phyloP scores from a whole-genome alignment of 2,797 vertebrate species.

The Acanthopagrus latus region DNA sequence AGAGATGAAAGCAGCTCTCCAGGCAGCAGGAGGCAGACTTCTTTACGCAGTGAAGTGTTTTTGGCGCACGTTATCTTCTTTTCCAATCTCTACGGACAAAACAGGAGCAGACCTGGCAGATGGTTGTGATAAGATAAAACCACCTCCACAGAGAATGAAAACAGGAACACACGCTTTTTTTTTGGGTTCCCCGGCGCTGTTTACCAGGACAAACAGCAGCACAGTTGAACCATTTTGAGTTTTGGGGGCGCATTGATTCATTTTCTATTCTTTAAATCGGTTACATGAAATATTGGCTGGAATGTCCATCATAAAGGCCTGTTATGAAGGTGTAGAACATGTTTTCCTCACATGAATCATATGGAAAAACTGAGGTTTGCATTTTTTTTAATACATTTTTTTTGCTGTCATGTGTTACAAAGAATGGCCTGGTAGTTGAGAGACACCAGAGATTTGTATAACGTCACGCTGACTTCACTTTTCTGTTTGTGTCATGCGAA shows the following conservation, averaged over 20 bases:
- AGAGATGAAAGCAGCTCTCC: conserved; percentile 74
- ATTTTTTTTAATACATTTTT: too few species aligned
- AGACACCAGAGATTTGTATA: conserved; percentile 25
- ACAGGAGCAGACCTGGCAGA: conserved; percentile 76
- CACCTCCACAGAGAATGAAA: conserved; percentile 54
- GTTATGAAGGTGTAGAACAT: background rate
- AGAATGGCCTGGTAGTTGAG: conserved; percentile 11
- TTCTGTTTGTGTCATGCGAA: background rate
- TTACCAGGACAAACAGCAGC: conserved; percentile 13
- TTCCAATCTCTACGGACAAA: conserved; percentile 68
- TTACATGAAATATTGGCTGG: background rate
- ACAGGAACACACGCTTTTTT: conserved; percentile 40
- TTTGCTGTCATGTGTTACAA: background rate
- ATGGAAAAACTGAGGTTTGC: conserved; percentile 10
- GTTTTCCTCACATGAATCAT: conserved; percentile 24
- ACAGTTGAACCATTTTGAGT: conserved; percentile 11
- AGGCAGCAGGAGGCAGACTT: conserved; percentile 71
- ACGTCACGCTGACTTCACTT: conserved; percentile 20
- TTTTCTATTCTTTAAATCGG: background rate
- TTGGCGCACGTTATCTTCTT: conserved; percentile 60
- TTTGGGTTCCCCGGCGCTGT: conserved; percentile 35
- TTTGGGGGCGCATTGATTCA: background rate
- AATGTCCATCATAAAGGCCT: conserved; percentile 7
- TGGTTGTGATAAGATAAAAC: conserved; percentile 74
- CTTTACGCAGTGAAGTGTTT: conserved; percentile 65